Percentiles rank a stretch among this genome's conserved stretches.
Conservation (phyloP, 2,797 vertebrate genomes). For the Cuculus canorus region DNA sequence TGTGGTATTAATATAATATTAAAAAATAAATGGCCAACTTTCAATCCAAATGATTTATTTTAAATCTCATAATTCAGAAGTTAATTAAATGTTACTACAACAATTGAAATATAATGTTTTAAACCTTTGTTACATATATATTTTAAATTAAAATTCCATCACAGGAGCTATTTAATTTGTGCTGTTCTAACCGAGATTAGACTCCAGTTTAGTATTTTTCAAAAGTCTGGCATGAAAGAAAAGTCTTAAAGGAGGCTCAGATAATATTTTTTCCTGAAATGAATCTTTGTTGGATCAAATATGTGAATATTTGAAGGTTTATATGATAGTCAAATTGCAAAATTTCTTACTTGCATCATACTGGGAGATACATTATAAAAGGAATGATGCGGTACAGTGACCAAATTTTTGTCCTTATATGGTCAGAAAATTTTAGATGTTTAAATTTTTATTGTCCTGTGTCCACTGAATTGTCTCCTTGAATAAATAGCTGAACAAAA, state of each 20-base stretch:
- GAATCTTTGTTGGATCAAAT: not conserved
- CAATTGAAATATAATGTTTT: not conserved
- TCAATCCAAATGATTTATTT: not conserved
- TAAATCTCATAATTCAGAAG: not conserved
- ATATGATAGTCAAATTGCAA: not conserved
- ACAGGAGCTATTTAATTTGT: not conserved
- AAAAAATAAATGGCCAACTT: not conserved
- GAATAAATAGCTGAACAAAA: constrained; percentile 42
- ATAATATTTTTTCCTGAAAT: not conserved
- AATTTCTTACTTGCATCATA: not conserved
- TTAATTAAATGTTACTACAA: not conserved
- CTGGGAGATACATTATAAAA: not conserved
- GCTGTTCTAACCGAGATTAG: not conserved
- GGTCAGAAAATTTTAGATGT: not conserved
- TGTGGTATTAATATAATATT: no score
- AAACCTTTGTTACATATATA: not conserved
- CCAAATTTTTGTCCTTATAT: not conserved
- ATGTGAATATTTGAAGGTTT: not conserved
- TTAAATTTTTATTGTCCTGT: not conserved
- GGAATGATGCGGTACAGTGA: not conserved
- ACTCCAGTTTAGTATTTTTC: not conserved
- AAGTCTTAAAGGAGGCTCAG: not conserved
- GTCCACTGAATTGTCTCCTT: not conserved
- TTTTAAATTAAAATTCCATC: not conserved
- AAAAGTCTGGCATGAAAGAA: not conserved